Conservation (phyloP, 2,888 invertebrate genomes). For the Neuroscelio doddi region DNA sequence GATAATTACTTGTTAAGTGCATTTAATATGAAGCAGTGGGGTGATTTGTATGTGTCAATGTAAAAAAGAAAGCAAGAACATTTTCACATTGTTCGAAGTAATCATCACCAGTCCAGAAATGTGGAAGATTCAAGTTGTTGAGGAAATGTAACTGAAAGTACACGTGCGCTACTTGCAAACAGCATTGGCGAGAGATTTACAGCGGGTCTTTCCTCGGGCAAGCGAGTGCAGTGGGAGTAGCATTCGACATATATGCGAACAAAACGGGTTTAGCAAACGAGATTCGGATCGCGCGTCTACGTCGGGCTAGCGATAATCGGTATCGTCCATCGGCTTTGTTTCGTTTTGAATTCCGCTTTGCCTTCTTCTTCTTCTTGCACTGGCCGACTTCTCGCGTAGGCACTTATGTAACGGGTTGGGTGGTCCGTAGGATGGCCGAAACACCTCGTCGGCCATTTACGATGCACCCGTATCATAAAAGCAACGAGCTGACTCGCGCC, state of each 20-base stretch:
- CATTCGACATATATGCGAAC: slow-evolving; percentile 45
- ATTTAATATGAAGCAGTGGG: too few relatives aligned
- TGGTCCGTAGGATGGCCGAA: slow-evolving; percentile 52
- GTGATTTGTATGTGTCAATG: too few relatives aligned
- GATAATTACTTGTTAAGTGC: too few relatives aligned
- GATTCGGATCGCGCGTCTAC: slow-evolving; percentile 52
- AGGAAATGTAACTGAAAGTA: background rate
- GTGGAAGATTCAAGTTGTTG: background rate
- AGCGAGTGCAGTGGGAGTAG: slow-evolving; percentile 46
- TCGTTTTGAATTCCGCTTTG: slow-evolving; percentile 42
- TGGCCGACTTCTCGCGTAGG: slow-evolving; percentile 45
- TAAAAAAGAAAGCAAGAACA: too few relatives aligned
- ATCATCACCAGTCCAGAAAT: too few relatives aligned
- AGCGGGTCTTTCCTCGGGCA: slow-evolving; percentile 27
- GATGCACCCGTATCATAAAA: slow-evolving; percentile 14
- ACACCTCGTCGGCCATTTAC: slow-evolving; percentile 47
- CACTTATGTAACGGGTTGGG: slow-evolving; percentile 60
- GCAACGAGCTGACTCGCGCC: slow-evolving; percentile 23
- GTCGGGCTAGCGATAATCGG: slow-evolving; percentile 51
- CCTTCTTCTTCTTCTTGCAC: slow-evolving; percentile 15
- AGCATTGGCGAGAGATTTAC: slow-evolving; percentile 56
- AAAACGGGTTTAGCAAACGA: slow-evolving; percentile 60
- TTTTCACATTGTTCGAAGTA: too few relatives aligned
- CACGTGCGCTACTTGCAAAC: slow-evolving; percentile 42
- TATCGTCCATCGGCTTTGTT: slow-evolving; percentile 54